Evolutionary conservation across 2,888 invertebrate species (phyloP).

Genomic region (Tenodera sinensis): DNA sequence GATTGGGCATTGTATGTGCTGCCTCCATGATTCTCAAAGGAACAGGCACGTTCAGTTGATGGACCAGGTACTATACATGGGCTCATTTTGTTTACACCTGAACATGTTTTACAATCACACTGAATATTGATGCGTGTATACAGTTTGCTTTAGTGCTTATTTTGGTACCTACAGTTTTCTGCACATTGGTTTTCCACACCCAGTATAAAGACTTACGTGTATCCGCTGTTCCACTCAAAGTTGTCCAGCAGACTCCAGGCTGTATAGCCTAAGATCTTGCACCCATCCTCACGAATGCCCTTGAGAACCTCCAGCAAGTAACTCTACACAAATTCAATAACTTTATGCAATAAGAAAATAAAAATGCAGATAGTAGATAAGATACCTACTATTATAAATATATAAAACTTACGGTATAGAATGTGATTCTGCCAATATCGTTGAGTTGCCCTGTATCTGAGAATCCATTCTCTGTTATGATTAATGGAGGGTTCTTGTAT

Average conservation of each 20-base stretch:
- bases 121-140: no score
- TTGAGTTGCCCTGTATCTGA: conserved; percentile 22
- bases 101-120: no score
- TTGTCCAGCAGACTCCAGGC: conserved; percentile 47
- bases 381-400: no score
- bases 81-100: no score
- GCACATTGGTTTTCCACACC: no score
- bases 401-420: conserved; percentile 12
- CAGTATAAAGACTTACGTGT: conserved; percentile 33
- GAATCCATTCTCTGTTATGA: conserved; percentile 26
- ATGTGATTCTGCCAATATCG: conserved; percentile 17
- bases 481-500: conserved; percentile 20
- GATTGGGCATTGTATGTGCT: no score
- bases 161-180: neutral
- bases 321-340: neutral
- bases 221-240: conserved; percentile 45
- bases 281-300: conserved; percentile 24
- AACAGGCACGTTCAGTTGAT: no score
- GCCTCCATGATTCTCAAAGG: no score
- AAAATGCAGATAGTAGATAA: neutral
- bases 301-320: conserved; percentile 28
- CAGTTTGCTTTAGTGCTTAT: no score
- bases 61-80: no score
- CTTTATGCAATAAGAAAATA: no score
- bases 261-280: conserved; percentile 40